These are phyloP conservation scores for Scaptomyza reducta DNA, from an alignment of 2,888 invertebrate genomes.

Conservation along the genomic window DNA sequence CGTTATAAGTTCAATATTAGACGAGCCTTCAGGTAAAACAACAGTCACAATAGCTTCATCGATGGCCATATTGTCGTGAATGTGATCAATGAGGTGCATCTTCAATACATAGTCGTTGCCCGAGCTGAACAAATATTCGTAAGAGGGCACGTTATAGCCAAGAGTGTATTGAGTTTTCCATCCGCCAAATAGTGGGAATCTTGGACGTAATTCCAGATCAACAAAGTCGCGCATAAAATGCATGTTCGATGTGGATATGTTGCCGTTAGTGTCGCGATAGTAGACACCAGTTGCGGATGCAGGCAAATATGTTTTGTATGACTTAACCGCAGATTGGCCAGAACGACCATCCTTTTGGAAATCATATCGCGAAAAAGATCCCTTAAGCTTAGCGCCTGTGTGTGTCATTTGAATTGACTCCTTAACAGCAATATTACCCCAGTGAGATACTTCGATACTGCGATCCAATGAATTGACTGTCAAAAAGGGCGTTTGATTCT, in stretches of 20 bases:
- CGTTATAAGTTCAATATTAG: conserved; percentile 91
- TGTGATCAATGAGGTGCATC: conserved; percentile 97
- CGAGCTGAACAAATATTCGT: conserved; percentile 95
- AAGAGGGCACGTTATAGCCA: conserved; percentile 98
- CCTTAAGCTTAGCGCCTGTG: conserved; percentile 96
- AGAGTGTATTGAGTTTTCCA: conserved; percentile 99
- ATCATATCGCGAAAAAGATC: conserved; percentile 98
- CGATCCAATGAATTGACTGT: conserved; percentile 95
- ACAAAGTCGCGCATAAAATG: conserved; percentile 94
- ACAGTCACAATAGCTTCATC: conserved; percentile 95
- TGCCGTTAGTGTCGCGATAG: conserved; percentile 98
- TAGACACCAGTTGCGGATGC: conserved; percentile 98
- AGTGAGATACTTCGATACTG: conserved; percentile 97
- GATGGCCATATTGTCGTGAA: conserved; percentile 98
- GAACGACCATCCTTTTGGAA: conserved; percentile 96
- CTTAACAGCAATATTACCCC: conserved; percentile 99
- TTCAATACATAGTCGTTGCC: conserved; percentile 93
- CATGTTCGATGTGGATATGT: conserved; percentile 98
- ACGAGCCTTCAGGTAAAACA: conserved; percentile 96
- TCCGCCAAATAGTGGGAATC: conserved; percentile 99
- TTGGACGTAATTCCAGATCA: conserved; percentile 96
- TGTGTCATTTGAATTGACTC: conserved; percentile 96
- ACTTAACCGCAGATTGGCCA: conserved; percentile 94
- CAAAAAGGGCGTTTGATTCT: conserved; percentile 98
- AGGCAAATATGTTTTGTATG: conserved; percentile 93